Percentiles rank a stretch among this genome's conserved stretches.
These are phyloP conservation scores for Drosophila robusta DNA, from an alignment of 2,888 invertebrate species.

Conservation along the genomic window DNA sequence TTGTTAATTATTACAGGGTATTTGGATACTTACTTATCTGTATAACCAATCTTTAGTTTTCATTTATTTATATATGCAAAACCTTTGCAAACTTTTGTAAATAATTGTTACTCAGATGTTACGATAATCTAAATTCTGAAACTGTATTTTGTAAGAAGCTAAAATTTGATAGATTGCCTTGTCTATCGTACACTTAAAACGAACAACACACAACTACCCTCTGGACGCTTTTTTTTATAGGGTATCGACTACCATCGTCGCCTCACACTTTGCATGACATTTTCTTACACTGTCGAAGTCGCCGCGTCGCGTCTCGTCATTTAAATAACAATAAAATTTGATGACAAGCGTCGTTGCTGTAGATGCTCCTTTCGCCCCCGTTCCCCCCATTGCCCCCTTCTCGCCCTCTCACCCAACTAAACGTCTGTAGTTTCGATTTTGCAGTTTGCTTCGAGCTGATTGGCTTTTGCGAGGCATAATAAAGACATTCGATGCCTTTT, in stretches of 20 bases:
- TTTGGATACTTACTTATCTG: too few species aligned
- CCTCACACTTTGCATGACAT: constrained; percentile 59
- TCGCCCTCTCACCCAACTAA: neutral
- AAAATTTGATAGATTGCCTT: too few species aligned
- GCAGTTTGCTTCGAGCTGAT: constrained; percentile 58
- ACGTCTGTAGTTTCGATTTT: constrained; percentile 58
- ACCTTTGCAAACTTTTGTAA: too few species aligned
- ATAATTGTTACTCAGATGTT: too few species aligned
- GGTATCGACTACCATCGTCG: constrained; percentile 31
- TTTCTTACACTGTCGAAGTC: constrained; percentile 35
- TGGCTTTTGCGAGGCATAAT: constrained; percentile 73
- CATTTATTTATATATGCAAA: too few species aligned
- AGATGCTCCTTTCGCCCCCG: too few species aligned
- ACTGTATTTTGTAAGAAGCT: too few species aligned
- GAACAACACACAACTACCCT: neutral
- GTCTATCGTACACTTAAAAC: too few species aligned
- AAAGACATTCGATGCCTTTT: constrained; percentile 80
- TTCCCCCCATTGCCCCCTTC: neutral
- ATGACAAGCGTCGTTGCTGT: constrained; percentile 70
- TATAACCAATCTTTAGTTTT: too few species aligned
- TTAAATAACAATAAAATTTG: constrained; percentile 84
- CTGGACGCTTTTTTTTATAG: neutral
- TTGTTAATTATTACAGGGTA: too few species aligned
- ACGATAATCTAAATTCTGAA: too few species aligned
- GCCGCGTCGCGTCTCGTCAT: constrained; percentile 63